phyloP scores from a whole-genome alignment of 2,888 invertebrate species.

The Orchestes rusci region DNA sequence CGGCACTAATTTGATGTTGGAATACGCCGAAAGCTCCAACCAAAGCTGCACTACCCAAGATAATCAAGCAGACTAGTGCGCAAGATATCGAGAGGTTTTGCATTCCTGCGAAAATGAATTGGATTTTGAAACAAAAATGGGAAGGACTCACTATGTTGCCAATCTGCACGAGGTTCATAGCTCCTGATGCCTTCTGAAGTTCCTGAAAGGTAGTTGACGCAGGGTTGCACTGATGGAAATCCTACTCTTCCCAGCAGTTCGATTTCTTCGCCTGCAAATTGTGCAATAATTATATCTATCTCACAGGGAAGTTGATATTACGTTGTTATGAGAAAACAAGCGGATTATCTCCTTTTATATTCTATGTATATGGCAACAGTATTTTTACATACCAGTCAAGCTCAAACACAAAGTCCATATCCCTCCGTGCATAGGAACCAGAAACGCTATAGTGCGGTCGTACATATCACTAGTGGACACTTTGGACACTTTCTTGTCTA shows the following conservation, averaged over 20 bases:
- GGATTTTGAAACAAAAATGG: neutral
- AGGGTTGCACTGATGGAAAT: slow-evolving; percentile 59
- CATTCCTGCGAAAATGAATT: slow-evolving; percentile 66
- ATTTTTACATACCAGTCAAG: slow-evolving; percentile 74
- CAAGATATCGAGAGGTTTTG: slow-evolving; percentile 94
- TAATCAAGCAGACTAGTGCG: slow-evolving; percentile 84
- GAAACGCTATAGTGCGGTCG: slow-evolving; percentile 49
- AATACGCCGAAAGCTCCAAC: slow-evolving; percentile 85
- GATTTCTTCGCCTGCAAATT: slow-evolving; percentile 65
- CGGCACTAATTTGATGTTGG: slow-evolving; percentile 88
- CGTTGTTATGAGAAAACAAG: too few relatives aligned
- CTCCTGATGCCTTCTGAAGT: slow-evolving; percentile 56
- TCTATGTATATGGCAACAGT: too few relatives aligned
- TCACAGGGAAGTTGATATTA: neutral
- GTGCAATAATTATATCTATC: too few relatives aligned
- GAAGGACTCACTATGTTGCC: slow-evolving; percentile 54
- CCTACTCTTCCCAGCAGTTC: slow-evolving; percentile 57
- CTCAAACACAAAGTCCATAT: slow-evolving; percentile 85
- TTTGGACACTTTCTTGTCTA: slow-evolving; percentile 69
- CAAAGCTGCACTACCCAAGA: slow-evolving; percentile 77
- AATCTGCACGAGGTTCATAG: slow-evolving; percentile 69
- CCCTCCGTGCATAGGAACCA: slow-evolving; percentile 85
- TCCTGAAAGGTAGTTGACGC: slow-evolving; percentile 74
- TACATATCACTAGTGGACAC: slow-evolving; percentile 39
- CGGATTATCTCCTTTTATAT: too few relatives aligned